These are phyloP conservation scores for Brachyistius frenatus DNA, from an alignment of 2,113 vertebrate species.

Conservation along the genomic window DNA sequence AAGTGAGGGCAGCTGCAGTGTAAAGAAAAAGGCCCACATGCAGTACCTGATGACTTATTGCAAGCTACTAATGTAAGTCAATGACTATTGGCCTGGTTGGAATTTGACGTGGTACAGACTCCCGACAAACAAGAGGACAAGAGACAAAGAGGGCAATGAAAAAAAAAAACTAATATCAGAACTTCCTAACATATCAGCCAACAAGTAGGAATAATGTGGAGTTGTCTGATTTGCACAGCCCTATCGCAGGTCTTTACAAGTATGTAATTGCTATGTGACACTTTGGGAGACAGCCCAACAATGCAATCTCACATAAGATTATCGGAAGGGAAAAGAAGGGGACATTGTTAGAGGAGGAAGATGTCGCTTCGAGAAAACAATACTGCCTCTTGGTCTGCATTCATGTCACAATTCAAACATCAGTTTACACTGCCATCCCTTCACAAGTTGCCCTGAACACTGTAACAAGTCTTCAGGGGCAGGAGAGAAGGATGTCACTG, in stretches of 20 bases:
- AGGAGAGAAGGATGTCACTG: conserved; percentile 59
- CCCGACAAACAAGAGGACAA: conserved; percentile 11
- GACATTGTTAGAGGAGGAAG: conserved; percentile 55
- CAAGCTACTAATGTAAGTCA: not conserved
- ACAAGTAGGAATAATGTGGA: conserved; percentile 32
- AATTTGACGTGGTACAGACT: not conserved
- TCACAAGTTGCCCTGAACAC: conserved; percentile 67
- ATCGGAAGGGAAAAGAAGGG: conserved; percentile 54
- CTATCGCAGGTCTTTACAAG: conserved; percentile 41
- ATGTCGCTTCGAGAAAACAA: conserved; percentile 55
- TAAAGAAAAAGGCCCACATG: not conserved
- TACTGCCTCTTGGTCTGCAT: conserved; percentile 50
- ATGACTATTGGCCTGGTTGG: not conserved
- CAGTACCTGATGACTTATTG: not conserved
- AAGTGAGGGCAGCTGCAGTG: not conserved
- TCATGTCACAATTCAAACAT: conserved; percentile 71
- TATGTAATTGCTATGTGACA: conserved; percentile 70
- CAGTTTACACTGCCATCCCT: conserved; percentile 58
- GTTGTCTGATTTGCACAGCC: conserved; percentile 39
- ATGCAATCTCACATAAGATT: conserved; percentile 69
- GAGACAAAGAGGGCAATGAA: not conserved
- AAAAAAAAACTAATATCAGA: conserved; percentile 17
- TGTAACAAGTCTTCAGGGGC: conserved; percentile 72
- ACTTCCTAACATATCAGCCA: conserved; percentile 30
- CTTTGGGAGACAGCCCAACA: conserved; percentile 59